Base-by-base conservation (phyloP, 2,888 invertebrate genomes). In the Cosmopolites sordidus region DNA sequence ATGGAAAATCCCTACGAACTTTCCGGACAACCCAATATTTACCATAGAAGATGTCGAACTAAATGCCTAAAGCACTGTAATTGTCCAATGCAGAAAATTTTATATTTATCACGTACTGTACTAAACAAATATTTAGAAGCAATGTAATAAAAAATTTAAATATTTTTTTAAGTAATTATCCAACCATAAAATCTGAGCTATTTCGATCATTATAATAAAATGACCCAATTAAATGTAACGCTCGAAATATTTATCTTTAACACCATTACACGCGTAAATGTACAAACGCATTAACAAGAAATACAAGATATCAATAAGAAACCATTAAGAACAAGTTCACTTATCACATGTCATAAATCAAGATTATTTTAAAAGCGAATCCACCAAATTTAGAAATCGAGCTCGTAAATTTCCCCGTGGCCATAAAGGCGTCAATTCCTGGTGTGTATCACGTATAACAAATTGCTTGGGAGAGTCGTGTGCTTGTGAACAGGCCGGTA, bases 311-410 rank as follows among this genome's bases (percentile, higher is more conserved):
- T 33, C 33, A 33, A 33, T 5, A 5, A 33, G 8, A 44, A 40
- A 16, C 16, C 43, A 30, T 33, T 33, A 18, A 53, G 29, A 48
- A 48, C 53, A 41, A 17, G 48, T 48, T 48, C 48, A 48, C 53
- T 53, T 54, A 49, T 49, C 54, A 22, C 12, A 42, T 18, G 16
- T 37, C n/a, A 53, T 53, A 53, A 53, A 53, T 53, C 44, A 48
- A 44, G 47, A 18, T 27, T 37, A 48, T 44, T 44, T 15, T 15
- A 47, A 47, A 50, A 50, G 43, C 12, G 4, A 43, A 37, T 43
- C 49, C 43, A 18, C 49, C 49, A 50, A 50, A 50, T 50, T 50
- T 50, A 39, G 49, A 43, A 50, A 30, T 37, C 16, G 44, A 37
- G 41, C 44, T 49, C 54, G 45, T 54, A 54, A 49, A 54, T 54